These are phyloP conservation scores for Temnothorax rugatulus DNA, from an alignment of 2,888 invertebrate genomes.

Conservation along the genomic window DNA sequence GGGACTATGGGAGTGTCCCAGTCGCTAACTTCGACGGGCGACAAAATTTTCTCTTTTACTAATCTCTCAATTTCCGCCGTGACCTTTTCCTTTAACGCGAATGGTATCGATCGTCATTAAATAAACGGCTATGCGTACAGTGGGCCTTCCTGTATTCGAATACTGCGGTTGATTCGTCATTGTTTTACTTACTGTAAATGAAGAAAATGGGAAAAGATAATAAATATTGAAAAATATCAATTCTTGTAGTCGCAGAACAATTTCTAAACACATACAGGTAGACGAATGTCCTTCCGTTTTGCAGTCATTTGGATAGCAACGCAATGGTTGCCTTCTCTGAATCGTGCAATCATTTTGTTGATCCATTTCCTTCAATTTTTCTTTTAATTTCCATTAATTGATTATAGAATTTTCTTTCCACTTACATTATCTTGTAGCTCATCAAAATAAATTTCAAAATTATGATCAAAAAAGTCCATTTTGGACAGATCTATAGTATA, in stretches of 20 bases:
- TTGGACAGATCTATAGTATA: too few species aligned
- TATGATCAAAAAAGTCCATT: too few species aligned
- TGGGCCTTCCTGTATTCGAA: constrained; percentile 73
- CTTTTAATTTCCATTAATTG: neutral
- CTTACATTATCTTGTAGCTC: too few species aligned
- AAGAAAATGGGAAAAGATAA: neutral
- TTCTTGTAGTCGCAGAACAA: neutral
- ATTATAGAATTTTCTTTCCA: too few species aligned
- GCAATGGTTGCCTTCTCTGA: constrained; percentile 80
- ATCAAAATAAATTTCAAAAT: too few species aligned
- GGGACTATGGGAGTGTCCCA: too few species aligned
- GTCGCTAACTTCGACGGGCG: too few species aligned
- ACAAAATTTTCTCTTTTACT: too few species aligned
- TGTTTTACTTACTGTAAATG: constrained; percentile 53
- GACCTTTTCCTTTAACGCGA: too few species aligned
- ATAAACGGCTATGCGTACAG: constrained; percentile 88
- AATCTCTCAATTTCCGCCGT: too few species aligned
- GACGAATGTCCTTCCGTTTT: constrained; percentile 78
- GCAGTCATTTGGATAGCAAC: constrained; percentile 82
- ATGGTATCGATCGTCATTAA: constrained; percentile 89
- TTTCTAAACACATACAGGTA: constrained; percentile 72
- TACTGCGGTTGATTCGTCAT: constrained; percentile 70
- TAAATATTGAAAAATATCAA: neutral
- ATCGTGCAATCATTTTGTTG: constrained; percentile 81
- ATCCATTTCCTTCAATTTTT: constrained; percentile 78